Conservation (phyloP, 1,140 invertebrate genomes). For the Ridgeia piscesae region DNA sequence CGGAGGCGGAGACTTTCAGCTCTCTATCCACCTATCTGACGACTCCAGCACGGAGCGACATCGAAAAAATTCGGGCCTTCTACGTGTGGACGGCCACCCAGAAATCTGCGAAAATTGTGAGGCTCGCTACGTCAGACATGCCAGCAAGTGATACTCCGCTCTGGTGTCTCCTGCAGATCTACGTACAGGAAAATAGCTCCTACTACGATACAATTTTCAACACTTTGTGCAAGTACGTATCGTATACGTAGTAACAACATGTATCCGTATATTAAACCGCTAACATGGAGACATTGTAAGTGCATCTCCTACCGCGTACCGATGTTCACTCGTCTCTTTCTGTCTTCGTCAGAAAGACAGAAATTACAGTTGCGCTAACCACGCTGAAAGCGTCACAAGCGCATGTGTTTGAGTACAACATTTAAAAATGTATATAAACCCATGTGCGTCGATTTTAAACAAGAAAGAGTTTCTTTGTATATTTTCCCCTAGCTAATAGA, state of each 20-base stretch:
- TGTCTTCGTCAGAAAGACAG: too few relatives aligned
- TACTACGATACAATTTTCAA: slow-evolving; percentile 25
- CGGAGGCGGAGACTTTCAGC: slow-evolving; percentile 19
- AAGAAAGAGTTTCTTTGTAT: too few relatives aligned
- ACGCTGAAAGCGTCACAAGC: too few relatives aligned
- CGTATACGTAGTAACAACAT: background rate
- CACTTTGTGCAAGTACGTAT: slow-evolving; percentile 25
- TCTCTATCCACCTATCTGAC: slow-evolving; percentile 22
- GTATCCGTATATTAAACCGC: background rate
- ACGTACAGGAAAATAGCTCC: slow-evolving; percentile 17
- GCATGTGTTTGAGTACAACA: too few relatives aligned
- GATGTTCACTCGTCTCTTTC: too few relatives aligned
- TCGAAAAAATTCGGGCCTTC: slow-evolving; percentile 24
- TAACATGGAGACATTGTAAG: too few relatives aligned
- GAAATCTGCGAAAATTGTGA: slow-evolving; percentile 12
- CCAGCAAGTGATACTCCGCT: slow-evolving; percentile 18
- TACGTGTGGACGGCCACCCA: slow-evolving; percentile 26
- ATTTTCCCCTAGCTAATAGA: too few relatives aligned
- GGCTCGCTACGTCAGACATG: slow-evolving; percentile 13
- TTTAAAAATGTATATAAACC: too few relatives aligned
- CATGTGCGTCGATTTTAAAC: too few relatives aligned
- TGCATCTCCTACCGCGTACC: too few relatives aligned
- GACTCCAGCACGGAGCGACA: slow-evolving; percentile 17
- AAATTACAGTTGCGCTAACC: too few relatives aligned
- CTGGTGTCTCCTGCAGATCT: slow-evolving; percentile 16